Evolutionary conservation across 2,888 invertebrate species (phyloP).

Genomic region (Gymnoscelis rufifasciata): DNA sequence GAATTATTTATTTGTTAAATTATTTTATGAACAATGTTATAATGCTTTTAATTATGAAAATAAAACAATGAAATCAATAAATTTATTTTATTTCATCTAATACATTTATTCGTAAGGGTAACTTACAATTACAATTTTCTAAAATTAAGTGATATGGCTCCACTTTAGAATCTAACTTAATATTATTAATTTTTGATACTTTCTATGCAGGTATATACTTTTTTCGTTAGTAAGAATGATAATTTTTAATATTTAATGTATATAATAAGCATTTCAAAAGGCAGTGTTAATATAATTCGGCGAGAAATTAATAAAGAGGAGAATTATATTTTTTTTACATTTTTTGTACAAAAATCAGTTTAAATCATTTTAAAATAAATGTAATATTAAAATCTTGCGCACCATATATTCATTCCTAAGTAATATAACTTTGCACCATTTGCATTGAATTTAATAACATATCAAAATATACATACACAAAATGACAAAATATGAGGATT

Average conservation of each 20-base stretch:
- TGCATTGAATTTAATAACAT: constrained; percentile 16
- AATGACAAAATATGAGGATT: too few relatives aligned
- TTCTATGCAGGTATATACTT: too few relatives aligned
- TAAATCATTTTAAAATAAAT: not conserved
- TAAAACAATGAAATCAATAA: constrained; percentile 48
- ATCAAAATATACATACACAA: constrained; percentile 1
- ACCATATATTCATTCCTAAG: constrained; percentile 13
- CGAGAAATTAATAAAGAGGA: not conserved
- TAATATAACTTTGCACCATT: constrained; percentile 24
- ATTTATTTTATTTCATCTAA: constrained; percentile 40
- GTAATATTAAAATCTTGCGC: constrained; percentile 2
- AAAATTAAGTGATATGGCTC: constrained; percentile 71
- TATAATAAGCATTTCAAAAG: constrained; percentile 26
- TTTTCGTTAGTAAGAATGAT: not conserved
- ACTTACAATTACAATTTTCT: constrained; percentile 61
- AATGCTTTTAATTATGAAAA: constrained; percentile 31
- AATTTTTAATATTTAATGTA: constrained; percentile 17
- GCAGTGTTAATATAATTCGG: constrained; percentile 25
- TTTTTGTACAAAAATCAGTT: not conserved
- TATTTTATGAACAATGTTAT: not conserved
- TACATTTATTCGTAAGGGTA: constrained; percentile 53
- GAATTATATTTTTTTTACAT: not conserved
- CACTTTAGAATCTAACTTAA: constrained; percentile 46
- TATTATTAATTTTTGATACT: too few relatives aligned
- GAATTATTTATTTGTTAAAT: not conserved